Percentiles rank a stretch among this genome's conserved stretches.
Evolutionary conservation across 2,888 invertebrate species (phyloP).

Genomic region (Uropetala carovei): DNA sequence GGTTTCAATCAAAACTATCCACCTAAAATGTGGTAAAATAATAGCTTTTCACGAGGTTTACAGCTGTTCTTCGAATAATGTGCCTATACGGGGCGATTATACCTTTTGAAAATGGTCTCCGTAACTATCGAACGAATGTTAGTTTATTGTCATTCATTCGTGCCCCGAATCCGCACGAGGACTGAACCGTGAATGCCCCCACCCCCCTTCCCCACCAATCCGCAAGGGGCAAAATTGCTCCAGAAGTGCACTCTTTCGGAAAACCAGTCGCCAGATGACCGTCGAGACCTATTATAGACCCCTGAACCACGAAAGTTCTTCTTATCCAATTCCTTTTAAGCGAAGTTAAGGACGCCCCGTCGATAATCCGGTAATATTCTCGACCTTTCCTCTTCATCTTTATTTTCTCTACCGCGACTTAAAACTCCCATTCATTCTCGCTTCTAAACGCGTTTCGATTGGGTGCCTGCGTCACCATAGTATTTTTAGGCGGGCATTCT

Average conservation of each 20-base stretch:
- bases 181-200: too few relatives aligned
- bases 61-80: too few relatives aligned
- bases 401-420: background rate
- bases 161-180: too few relatives aligned
- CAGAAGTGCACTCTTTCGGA: conserved; percentile 3
- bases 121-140: too few relatives aligned
- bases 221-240: background rate
- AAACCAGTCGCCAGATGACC: conserved; percentile 1
- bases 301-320: background rate
- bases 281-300: conserved; percentile 1
- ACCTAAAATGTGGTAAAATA: too few relatives aligned
- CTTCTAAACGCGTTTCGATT: background rate
- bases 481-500: too few relatives aligned
- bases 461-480: background rate
- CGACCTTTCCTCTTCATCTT: background rate
- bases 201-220: too few relatives aligned
- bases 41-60: too few relatives aligned
- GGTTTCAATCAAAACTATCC: too few relatives aligned
- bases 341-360: background rate
- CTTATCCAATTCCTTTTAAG: conserved; percentile 16
- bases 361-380: background rate
- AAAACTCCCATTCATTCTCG: background rate
- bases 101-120: too few relatives aligned
- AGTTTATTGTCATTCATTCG: too few relatives aligned
- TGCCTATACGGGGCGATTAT: too few relatives aligned